Evolutionary conservation across 2,888 invertebrate species (phyloP).

Genomic region (Rhamnusium bicolor): DNA sequence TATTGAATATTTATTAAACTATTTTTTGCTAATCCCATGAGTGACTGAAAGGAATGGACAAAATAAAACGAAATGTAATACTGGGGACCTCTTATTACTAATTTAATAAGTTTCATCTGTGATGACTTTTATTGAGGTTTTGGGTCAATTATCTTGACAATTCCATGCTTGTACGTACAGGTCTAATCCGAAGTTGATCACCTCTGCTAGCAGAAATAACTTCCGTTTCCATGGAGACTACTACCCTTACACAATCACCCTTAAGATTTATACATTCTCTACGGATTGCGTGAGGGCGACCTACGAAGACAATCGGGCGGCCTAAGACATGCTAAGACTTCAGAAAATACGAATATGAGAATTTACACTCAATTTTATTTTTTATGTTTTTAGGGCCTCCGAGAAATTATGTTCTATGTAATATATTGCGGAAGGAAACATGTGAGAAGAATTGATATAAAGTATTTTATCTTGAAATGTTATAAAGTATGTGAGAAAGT

Average conservation of each 20-base stretch:
- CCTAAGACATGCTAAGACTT: slow-evolving; percentile 39
- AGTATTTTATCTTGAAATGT: background rate
- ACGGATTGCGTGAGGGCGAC: slow-evolving; percentile 56
- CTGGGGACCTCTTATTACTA: slow-evolving; percentile 11
- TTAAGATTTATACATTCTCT: slow-evolving; percentile 66
- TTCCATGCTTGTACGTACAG: slow-evolving; percentile 46
- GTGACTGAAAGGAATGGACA: background rate
- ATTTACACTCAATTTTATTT: slow-evolving; percentile 38
- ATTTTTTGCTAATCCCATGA: too few species aligned
- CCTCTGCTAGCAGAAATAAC: slow-evolving; percentile 44
- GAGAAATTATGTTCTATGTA: slow-evolving; percentile 26
- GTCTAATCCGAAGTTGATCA: slow-evolving; percentile 48
- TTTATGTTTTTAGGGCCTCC: slow-evolving; percentile 32
- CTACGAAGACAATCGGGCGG: slow-evolving; percentile 47
- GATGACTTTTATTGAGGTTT: slow-evolving; percentile 41
- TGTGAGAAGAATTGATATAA: slow-evolving; percentile 10
- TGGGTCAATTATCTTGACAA: slow-evolving; percentile 47
- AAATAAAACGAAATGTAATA: background rate
- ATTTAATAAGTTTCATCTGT: slow-evolving; percentile 24
- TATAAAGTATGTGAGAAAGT: background rate
- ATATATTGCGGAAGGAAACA: slow-evolving; percentile 15
- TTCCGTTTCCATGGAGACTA: slow-evolving; percentile 61
- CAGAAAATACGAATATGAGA: slow-evolving; percentile 38
- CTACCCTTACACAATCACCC: slow-evolving; percentile 64
- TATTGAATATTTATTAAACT: too few species aligned